Conservation (phyloP, 1,140 invertebrate genomes). For the Brachionus manjavacas region DNA sequence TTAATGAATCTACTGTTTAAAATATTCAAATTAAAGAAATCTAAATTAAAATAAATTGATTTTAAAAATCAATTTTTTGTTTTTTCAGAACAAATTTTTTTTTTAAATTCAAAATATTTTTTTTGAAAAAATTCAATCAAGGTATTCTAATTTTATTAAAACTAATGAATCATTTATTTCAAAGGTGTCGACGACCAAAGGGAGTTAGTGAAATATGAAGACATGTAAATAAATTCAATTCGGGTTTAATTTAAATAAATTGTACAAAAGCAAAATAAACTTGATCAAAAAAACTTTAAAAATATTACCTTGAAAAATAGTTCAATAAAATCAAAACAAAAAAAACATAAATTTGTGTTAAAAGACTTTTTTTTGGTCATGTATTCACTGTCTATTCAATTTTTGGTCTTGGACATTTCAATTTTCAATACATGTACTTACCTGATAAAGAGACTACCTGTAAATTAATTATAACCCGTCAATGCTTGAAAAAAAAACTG, state of each 20-base stretch:
- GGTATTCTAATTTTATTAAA: too few species aligned
- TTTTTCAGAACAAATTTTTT: not conserved
- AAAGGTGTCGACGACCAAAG: not conserved
- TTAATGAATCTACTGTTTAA: too few species aligned
- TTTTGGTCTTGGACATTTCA: not conserved
- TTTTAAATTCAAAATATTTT: not conserved
- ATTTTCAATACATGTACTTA: not conserved
- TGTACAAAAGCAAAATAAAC: not conserved
- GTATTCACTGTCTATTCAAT: not conserved
- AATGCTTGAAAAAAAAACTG: constrained; percentile 11
- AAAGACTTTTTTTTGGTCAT: not conserved
- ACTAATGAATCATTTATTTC: not conserved
- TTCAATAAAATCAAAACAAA: not conserved
- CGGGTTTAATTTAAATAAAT: not conserved
- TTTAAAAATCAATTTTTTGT: too few species aligned
- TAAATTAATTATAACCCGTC: constrained; percentile 10
- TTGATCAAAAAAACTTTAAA: not conserved
- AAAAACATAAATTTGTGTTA: not conserved
- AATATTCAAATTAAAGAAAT: too few species aligned
- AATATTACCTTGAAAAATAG: not conserved
- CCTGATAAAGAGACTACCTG: not conserved
- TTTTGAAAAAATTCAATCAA: too few species aligned
- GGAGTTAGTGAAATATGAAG: not conserved
- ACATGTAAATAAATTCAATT: not conserved
- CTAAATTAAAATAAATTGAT: too few species aligned